These are phyloP conservation scores for Sapajus apella DNA, from an alignment of 2,113 vertebrate species.

Conservation along the genomic window DNA sequence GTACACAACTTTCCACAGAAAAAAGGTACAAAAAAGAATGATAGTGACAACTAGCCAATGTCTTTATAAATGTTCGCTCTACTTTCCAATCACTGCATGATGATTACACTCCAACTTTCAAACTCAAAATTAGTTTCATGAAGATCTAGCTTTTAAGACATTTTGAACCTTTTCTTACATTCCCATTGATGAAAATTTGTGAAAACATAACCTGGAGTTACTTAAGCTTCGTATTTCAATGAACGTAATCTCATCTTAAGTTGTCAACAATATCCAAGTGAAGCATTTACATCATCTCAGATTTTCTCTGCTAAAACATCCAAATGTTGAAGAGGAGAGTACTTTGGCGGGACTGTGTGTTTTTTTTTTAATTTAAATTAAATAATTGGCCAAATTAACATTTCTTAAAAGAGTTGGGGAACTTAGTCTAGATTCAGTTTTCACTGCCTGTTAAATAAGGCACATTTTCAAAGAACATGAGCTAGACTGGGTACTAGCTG, in stretches of 20 bases:
- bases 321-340: not conserved
- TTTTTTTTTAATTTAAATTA: not conserved
- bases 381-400: not conserved
- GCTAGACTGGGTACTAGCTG: not conserved
- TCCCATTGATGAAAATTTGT: not conserved
- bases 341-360: not conserved
- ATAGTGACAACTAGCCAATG: rapidly evolving
- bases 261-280: not conserved
- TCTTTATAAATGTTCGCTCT: not conserved
- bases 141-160: not conserved
- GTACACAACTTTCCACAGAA: not conserved
- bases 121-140: not conserved
- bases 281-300: not conserved
- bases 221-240: not conserved
- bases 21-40: not conserved
- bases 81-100: rapidly evolving
- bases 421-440: not conserved
- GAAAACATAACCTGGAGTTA: not conserved
- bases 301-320: not conserved
- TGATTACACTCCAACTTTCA: not conserved
- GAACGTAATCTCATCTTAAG: not conserved
- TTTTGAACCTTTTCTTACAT: not conserved
- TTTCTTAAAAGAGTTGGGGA: not conserved
- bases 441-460: not conserved
- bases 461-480: not conserved